A percentile compares a stretch with the other conserved stretches of the same genome.
phyloP scores from a whole-genome alignment of 2,888 invertebrate species.

The Pelosia muscerda region DNA sequence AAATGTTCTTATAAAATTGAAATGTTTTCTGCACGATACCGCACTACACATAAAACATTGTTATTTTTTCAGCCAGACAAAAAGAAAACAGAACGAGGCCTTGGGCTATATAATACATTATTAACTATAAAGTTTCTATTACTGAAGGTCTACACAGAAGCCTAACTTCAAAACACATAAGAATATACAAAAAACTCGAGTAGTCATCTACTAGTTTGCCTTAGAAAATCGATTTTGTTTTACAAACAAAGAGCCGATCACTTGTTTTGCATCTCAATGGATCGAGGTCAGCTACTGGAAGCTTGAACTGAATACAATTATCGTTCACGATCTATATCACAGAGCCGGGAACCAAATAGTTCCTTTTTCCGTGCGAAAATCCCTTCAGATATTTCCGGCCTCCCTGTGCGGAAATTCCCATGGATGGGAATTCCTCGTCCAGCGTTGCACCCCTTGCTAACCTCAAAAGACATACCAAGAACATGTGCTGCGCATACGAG shows the following conservation, averaged over 20 bases:
- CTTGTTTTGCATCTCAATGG: slow-evolving; percentile 29
- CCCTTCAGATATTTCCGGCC: no score
- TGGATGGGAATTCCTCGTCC: no score
- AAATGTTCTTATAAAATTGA: neutral
- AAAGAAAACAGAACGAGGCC: neutral
- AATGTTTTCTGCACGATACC: neutral
- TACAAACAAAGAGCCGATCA: slow-evolving; percentile 19
- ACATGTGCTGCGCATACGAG: no score
- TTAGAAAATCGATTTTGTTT: slow-evolving; percentile 28
- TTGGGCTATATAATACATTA: neutral
- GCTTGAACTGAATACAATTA: slow-evolving; percentile 16
- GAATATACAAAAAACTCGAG: neutral
- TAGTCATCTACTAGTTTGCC: slow-evolving; percentile 13
- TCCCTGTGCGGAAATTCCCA: neutral
- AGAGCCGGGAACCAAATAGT: neutral
- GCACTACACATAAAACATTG: neutral
- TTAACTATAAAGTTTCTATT: neutral
- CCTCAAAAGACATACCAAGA: no score
- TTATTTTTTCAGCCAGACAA: neutral
- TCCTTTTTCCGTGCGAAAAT: neutral
- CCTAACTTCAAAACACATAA: neutral
- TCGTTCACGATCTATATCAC: slow-evolving; percentile 1
- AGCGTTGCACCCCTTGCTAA: no score
- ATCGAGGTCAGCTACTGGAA: slow-evolving; percentile 20
- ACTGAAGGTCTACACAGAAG: neutral